phyloP scores from a whole-genome alignment of 2,113 vertebrate genomes.

The Eira barbara region DNA sequence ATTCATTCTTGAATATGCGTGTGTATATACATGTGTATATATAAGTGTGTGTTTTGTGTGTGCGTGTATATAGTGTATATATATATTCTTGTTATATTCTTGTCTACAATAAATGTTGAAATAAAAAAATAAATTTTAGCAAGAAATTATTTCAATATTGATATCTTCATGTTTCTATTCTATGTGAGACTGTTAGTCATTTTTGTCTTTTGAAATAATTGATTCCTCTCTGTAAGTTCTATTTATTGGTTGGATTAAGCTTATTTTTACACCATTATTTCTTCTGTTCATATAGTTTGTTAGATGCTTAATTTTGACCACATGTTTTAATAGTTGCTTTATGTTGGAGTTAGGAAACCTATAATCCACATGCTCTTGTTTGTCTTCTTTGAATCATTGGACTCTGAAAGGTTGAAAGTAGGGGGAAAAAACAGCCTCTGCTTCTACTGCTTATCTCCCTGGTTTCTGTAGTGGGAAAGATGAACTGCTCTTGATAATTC shows the following conservation, averaged over 20 bases:
- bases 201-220: constrained; percentile 34
- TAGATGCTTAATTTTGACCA: background rate
- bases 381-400: background rate
- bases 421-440: background rate
- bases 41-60: too few species aligned
- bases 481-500: constrained; percentile 22
- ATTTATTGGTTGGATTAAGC: background rate
- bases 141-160: background rate
- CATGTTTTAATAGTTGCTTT: background rate
- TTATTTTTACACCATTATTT: background rate
- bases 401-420: background rate
- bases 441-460: background rate
- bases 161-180: background rate
- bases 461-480: background rate
- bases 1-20: background rate
- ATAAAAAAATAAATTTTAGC: background rate
- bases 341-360: background rate
- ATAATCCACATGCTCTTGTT: background rate
- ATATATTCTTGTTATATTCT: background rate
- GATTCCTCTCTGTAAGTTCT: background rate
- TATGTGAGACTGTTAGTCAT: background rate
- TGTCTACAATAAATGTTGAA: background rate
- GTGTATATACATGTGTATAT: too few species aligned
- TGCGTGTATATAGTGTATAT: background rate
- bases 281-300: background rate